Base-by-base conservation (phyloP, 2,797 vertebrate genomes). In the Pipistrellus pipistrellus region DNA sequence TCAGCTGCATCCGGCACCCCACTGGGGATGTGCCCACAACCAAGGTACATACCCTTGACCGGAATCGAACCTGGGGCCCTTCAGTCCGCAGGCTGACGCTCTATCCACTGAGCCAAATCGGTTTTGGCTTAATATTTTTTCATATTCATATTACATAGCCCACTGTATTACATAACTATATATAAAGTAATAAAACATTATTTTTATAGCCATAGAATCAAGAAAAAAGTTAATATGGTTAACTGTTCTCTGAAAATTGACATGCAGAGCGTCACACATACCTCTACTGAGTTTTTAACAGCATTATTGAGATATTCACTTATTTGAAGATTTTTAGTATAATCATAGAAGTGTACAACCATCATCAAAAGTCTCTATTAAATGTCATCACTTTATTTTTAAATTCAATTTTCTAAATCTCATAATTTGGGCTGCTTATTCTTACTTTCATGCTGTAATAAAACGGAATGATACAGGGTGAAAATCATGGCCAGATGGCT, bases 381-480 rank as follows among this genome's bases (percentile, higher is more conserved):
- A 48, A 55, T 76, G 46, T 75, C 71, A 53, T 83, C 4, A 35
- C 25, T 78, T 90, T 77, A 81, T 71, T 89, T 89, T 93, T 38
- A 30, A 82, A 91, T 25, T 93, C 4, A 66, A 27, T 94, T 92
- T 92, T 82, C 66, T 76, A 46, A 85, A 73, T 55, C 20, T 38
- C 75, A 69, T 27, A 83, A 21, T 76, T 85, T 59, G 44, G 35
- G 72, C 48, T 53, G 41, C 15, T 91, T 84, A 69, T 72, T 69
- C 64, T 85, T 25, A 0, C 30, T 55, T 21, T 7, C 25, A 55
- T 46, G 30, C 25, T 76, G 32, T 78, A 86, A 87, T 35, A 69
- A 85, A 81, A 83, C 6, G 27, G n/a, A 17, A 62, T n/a, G n/a
- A 62, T 46, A 38, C 15, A 38, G 27, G 14, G 15, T 64, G 68